phyloP scores from a whole-genome alignment of 2,113 vertebrate species.

The Ondatra zibethicus region DNA sequence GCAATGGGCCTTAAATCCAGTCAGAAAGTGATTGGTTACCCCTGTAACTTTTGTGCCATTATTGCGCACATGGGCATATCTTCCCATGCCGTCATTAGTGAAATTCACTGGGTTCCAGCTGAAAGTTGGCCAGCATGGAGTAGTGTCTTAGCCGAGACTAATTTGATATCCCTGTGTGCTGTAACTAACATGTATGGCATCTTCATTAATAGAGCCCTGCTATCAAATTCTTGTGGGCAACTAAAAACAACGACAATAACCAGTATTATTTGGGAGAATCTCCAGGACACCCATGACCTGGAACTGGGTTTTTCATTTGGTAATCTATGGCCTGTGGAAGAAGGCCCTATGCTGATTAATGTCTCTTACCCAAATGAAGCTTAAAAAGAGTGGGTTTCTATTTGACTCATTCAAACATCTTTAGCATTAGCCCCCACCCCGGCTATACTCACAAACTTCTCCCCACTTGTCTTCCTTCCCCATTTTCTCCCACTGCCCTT shows the following conservation, averaged over 20 bases:
- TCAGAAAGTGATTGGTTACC: neutral
- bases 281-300: neutral
- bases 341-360: neutral
- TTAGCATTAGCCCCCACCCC: neutral
- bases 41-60: neutral
- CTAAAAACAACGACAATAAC: neutral
- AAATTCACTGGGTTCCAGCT: neutral
- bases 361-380: neutral
- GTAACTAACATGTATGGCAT: neutral
- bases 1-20: neutral
- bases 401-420: neutral
- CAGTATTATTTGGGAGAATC: neutral
- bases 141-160: neutral
- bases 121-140: neutral
- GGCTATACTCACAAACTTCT: neutral
- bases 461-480: neutral
- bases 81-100: neutral
- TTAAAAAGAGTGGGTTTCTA: neutral
- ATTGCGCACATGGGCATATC: neutral
- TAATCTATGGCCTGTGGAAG: neutral
- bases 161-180: neutral
- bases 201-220: neutral
- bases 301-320: neutral
- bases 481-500: neutral
- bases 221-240: neutral